Percentiles rank a stretch among this genome's conserved stretches.
Conservation (phyloP, 2,797 vertebrate species). For the Pantherophis alleghaniensis region DNA sequence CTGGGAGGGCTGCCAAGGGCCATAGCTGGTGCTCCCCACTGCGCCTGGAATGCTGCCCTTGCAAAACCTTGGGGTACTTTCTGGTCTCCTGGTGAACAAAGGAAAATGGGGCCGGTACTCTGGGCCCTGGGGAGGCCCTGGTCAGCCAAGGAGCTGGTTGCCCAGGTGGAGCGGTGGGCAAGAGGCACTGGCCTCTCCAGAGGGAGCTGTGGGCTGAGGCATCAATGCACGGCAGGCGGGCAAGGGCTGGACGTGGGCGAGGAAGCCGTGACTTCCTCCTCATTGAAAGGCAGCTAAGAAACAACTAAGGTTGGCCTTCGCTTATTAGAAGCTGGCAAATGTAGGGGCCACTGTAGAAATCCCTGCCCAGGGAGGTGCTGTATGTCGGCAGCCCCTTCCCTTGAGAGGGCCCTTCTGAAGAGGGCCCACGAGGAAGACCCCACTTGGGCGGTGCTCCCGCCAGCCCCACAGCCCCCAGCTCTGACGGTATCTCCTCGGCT, state of each 20-base stretch:
- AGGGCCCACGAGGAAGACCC: too few species aligned
- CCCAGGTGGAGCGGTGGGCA: neutral
- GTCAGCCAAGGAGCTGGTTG: neutral
- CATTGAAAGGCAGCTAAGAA: neutral
- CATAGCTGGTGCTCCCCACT: neutral
- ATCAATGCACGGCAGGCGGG: too few species aligned
- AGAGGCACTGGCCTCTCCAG: neutral
- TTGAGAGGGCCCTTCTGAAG: neutral
- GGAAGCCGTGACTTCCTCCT: neutral
- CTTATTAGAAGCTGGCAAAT: neutral
- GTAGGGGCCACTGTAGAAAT: neutral
- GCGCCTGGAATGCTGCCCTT: neutral
- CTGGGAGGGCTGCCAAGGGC: neutral
- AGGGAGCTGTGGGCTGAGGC: neutral
- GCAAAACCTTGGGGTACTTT: neutral
- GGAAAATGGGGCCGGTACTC: neutral
- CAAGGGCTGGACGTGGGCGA: too few species aligned
- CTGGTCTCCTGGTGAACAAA: neutral
- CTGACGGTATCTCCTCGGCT: too few species aligned
- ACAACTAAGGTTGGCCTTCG: neutral
- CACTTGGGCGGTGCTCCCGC: neutral
- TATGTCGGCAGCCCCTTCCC: neutral
- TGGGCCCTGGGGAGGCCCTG: neutral
- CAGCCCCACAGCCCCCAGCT: too few species aligned
- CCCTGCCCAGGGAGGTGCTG: neutral